Base-by-base conservation (phyloP, 2,113 vertebrate genomes). In the Hystrix brachyura region DNA sequence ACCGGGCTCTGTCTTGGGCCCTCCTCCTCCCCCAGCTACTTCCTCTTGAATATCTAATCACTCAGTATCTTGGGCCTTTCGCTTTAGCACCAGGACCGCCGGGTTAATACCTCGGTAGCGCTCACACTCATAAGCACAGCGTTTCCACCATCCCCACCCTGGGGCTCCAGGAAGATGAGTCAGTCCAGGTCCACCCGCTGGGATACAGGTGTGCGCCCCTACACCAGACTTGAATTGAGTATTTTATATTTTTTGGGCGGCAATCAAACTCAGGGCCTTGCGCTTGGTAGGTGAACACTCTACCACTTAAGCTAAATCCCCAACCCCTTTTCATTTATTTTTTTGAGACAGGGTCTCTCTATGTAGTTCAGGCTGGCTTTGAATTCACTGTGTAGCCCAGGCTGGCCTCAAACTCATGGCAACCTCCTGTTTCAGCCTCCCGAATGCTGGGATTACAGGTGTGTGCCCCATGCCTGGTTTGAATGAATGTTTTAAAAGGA, bases 1-100 rank as follows among this genome's bases (percentile, higher is more conserved):
- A 74, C 78, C 34, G 76, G 96, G 48, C 25, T 87, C 27, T 46
- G 60, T 55, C 53, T 89, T 11, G 4, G 29, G 34, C 19, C 65
- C 38, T 82, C 64, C 60, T 60, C 62, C 34, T 17, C 80, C 57
- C 1, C 76, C 53, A 59, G n/a, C 38, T 81, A 38, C 86, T 91
- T 95, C 64, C 82, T 85, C 23, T 34, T 84, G 29, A 76, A n/a
- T 69, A 62, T 53, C 65, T 80, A 79, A 94, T 67, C 69, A 23
- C 69, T 91, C 81, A 7, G 53, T 80, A 19, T 94, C 76, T 87
- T 53, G 74, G 23, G 38, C 43, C 48, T 87, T 53, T 80, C 51
- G 18, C 5, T 72, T 90, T 94, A 59, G 55, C 85, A 60, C 59
- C 13, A 0, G 9, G 57, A 55, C n/a, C 65, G 38, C 29, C 29